These are phyloP conservation scores for Ornithoptera alexandrae DNA, from an alignment of 2,888 invertebrate genomes.

Conservation along the genomic window DNA sequence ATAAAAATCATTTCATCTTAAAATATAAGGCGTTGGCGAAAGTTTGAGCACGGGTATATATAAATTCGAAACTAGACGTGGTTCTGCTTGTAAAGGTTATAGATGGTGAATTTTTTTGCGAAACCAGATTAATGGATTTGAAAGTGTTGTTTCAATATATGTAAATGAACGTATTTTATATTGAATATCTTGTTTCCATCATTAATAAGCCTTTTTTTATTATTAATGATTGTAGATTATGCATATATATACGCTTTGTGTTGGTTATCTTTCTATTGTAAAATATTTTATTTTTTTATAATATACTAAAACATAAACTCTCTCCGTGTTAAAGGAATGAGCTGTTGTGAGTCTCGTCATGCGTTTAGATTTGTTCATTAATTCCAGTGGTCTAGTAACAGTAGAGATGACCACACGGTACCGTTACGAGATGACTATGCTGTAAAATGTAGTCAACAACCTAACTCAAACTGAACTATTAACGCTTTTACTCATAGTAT, in stretches of 20 bases:
- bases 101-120: background rate
- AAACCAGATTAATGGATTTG: constrained; percentile 2
- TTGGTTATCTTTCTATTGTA: background rate
- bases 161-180: constrained; percentile 4
- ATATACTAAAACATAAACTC: background rate
- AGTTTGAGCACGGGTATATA: constrained; percentile 5
- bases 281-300: background rate
- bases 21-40: constrained; percentile 9
- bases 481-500: background rate
- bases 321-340: background rate
- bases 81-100: background rate
- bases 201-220: background rate
- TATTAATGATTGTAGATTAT: background rate
- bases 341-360: background rate
- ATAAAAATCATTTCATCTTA: background rate
- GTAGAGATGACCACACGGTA: constrained; percentile 49
- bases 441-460: background rate
- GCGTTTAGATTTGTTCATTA: constrained; percentile 34
- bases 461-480: background rate
- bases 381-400: constrained; percentile 61
- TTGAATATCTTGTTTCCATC: background rate
- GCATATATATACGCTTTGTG: background rate
- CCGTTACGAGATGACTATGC: constrained; percentile 19
- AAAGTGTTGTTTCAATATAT: constrained; percentile 1
- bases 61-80: constrained; percentile 2